Evolutionary conservation across 2,113 vertebrate genomes (phyloP).

Genomic region (Hemichromis elongatus): DNA sequence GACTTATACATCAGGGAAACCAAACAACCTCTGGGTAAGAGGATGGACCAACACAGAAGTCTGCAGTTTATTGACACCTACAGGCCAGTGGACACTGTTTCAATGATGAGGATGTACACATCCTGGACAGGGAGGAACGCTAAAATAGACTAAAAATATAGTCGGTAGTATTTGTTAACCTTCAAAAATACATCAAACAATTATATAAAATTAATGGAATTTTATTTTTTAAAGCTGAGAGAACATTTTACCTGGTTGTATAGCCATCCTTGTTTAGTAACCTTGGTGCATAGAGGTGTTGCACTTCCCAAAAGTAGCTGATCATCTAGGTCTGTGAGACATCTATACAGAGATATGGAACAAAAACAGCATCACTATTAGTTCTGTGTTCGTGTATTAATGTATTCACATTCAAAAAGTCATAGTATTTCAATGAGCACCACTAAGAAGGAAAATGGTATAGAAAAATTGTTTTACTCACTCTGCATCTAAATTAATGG

Average conservation of each 20-base stretch:
- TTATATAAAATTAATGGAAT: not conserved
- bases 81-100: too few relatives aligned
- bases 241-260: conserved; percentile 83
- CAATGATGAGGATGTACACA: too few relatives aligned
- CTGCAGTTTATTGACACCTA: too few relatives aligned
- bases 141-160: too few relatives aligned
- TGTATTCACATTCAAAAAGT: not conserved
- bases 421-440: not conserved
- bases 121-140: too few relatives aligned
- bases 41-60: too few relatives aligned
- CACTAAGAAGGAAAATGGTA: not conserved
- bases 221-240: not conserved
- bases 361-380: not conserved
- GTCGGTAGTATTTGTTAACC: not conserved
- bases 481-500: not conserved
- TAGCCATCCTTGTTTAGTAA: conserved; percentile 89
- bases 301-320: conserved; percentile 90
- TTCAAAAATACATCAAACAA: not conserved
- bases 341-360: conserved; percentile 52
- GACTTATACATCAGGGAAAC: too few relatives aligned
- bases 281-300: conserved; percentile 90
- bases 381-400: not conserved
- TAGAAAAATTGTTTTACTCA: not conserved
- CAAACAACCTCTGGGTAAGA: too few relatives aligned
- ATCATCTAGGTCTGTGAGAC: conserved; percentile 77